Percentiles rank a stretch among this genome's conserved stretches.
Evolutionary conservation across 2,797 vertebrate genomes (phyloP).

Genomic region (Ataeniobius toweri): DNA sequence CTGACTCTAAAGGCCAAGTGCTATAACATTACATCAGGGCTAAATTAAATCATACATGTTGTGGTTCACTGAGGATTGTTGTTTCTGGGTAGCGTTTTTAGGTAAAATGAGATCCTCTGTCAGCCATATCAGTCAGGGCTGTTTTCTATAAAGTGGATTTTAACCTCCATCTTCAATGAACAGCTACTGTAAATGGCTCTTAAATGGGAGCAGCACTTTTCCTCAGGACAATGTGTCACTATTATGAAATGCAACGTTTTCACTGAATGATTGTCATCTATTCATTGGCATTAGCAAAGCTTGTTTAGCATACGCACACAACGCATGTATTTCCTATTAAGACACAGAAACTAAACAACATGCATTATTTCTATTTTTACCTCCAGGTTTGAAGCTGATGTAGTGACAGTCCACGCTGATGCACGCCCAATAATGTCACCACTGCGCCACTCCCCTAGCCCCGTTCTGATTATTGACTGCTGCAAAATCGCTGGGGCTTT

Average conservation of each 20-base stretch:
- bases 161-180: conserved; percentile 41
- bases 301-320: conserved; percentile 20
- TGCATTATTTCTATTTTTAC: neutral
- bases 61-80: conserved; percentile 16
- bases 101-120: conserved; percentile 17
- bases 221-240: conserved; percentile 44
- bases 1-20: neutral
- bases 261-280: conserved; percentile 33
- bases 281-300: conserved; percentile 7
- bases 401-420: conserved; percentile 30
- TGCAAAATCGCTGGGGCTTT: conserved; percentile 68
- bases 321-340: neutral
- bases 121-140: conserved; percentile 36
- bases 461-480: conserved; percentile 73
- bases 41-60: conserved; percentile 26
- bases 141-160: conserved; percentile 43
- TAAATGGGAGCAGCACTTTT: conserved; percentile 36
- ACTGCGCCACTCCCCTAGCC: conserved; percentile 42
- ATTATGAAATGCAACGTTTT: conserved; percentile 29
- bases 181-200: conserved; percentile 31
- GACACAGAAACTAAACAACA: conserved; percentile 3
- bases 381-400: conserved; percentile 10
- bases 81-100: conserved; percentile 32
- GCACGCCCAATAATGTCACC: conserved; percentile 44
- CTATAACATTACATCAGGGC: conserved; percentile 5